Conservation (phyloP, 2,113 vertebrate genomes). For the Apaloderma vittatum region DNA sequence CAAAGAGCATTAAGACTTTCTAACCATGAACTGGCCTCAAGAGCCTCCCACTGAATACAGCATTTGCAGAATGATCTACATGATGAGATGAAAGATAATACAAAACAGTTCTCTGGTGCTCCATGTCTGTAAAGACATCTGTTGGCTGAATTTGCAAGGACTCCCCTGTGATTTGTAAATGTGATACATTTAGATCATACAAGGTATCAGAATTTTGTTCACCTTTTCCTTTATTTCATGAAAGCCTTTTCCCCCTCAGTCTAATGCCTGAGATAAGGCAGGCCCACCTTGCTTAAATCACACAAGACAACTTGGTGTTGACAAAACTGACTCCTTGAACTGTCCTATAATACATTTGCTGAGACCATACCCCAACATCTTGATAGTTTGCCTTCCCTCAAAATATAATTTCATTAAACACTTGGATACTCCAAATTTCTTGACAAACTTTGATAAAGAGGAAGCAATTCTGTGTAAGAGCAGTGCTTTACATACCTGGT, state of each 20-base stretch:
- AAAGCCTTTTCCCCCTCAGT: neutral
- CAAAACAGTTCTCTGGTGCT: neutral
- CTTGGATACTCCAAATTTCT: neutral
- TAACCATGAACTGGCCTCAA: neutral
- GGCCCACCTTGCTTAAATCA: neutral
- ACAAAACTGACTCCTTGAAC: neutral
- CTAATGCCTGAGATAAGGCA: neutral
- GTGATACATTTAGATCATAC: neutral
- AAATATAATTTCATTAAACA: neutral
- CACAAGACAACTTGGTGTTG: neutral
- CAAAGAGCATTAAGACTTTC: neutral
- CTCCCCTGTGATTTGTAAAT: neutral
- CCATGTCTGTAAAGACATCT: neutral
- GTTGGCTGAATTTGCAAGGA: neutral
- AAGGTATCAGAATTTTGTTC: neutral
- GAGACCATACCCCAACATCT: neutral
- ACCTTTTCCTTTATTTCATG: neutral
- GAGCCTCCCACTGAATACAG: neutral
- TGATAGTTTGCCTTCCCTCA: neutral
- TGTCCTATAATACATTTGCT: neutral
- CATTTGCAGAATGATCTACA: neutral
- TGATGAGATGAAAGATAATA: neutral
- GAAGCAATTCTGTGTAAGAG: neutral
- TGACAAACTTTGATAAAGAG: neutral
- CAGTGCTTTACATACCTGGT: slow-evolving; percentile 83